Conservation (phyloP, 2,797 vertebrate species). For the Tauraco hartlaubi region DNA sequence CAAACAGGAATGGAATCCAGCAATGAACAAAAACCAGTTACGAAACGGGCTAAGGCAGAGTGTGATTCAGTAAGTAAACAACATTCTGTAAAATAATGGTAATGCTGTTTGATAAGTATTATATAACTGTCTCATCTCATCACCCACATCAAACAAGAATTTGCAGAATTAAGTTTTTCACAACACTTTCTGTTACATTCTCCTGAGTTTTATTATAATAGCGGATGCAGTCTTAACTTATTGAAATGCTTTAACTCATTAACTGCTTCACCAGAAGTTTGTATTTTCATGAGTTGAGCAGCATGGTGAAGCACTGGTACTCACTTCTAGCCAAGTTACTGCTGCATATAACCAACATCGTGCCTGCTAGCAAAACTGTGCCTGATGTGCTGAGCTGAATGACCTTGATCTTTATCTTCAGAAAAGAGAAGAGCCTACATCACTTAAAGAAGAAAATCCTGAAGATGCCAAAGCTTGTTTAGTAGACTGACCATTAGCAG, state of each 20-base stretch:
- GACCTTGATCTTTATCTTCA: not conserved
- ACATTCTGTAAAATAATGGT: not conserved
- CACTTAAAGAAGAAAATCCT: not conserved
- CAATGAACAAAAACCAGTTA: conserved; percentile 98
- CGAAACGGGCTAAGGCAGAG: conserved; percentile 94
- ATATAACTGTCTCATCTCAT: not conserved
- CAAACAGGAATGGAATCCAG: conserved; percentile 96
- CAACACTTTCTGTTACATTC: not conserved
- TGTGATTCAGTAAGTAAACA: conserved; percentile 91
- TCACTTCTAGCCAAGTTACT: not conserved
- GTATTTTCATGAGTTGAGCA: not conserved
- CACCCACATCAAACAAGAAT: not conserved
- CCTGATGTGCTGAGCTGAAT: not conserved
- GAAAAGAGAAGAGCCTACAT: not conserved
- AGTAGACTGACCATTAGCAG: not conserved
- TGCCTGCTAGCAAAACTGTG: not conserved
- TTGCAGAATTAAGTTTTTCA: not conserved
- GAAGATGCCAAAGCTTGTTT: not conserved
- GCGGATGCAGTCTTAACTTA: not conserved
- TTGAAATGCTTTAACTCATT: not conserved
- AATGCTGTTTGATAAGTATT: not conserved
- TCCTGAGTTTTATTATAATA: not conserved
- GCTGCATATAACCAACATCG: not conserved
- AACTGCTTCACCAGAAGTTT: not conserved
- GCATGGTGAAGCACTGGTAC: not conserved